Base-by-base conservation (phyloP, 2,888 invertebrate species). In the Catocala sponsa region DNA sequence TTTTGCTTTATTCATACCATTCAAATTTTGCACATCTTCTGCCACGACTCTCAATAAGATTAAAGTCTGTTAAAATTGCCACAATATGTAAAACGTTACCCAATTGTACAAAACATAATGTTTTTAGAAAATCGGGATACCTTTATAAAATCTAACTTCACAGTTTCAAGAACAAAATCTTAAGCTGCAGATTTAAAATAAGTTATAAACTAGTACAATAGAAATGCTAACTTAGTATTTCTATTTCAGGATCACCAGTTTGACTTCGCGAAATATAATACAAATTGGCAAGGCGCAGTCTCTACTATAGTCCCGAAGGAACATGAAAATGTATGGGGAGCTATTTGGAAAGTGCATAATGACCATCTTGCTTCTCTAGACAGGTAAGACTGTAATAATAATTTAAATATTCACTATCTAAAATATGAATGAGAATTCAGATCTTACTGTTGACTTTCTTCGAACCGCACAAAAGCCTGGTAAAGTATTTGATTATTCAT, bases 201-300 rank as follows among this genome's bases (percentile, higher is more conserved):
- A 11, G 13, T 1, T 1, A 50, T 55, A n/a, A 53, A 44, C 10
- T 43, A 25, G 52, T 42, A 47, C 12, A 52, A 55, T 48, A 49
- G 35, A 15, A 42, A 44, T 43, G 44, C 11, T 42, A 48, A 49
- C 15, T 9, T 0, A 0, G 0, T 41, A n/a, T 48, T 12, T 44
- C n/a, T 9, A 54, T 72, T 65, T 12, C 58, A 77, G 77, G 63
- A 68, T 47, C 49, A 74, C 42, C 62, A 44, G 55, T 32, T 75
- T 41, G 74, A 68, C 44, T 77, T 76, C 41, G 69, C 62, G 4
- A 46, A 56, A 10, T 63, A 44, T 53, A 54, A 33, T 25, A 10
- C 25, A 11, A 46, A 57, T 33, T 68, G 66, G 73, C 47, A 55
- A 51, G 76, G 67, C 12, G 59, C 71, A 32, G 64, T 70, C 9